Evolutionary conservation across 2,113 vertebrate genomes (phyloP).

Genomic region (Solea solea): DNA sequence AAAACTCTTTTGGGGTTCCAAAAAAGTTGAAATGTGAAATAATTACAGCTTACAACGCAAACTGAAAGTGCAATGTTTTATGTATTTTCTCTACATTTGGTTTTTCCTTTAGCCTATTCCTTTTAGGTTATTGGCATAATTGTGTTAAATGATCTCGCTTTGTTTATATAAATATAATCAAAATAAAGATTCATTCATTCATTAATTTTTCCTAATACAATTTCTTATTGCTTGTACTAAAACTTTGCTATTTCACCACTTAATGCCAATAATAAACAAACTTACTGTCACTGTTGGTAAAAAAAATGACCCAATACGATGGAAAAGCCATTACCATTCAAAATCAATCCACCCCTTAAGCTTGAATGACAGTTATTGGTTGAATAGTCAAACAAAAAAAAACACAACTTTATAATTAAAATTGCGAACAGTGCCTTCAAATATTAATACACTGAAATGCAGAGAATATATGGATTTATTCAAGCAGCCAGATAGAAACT

Average conservation of each 20-base stretch:
- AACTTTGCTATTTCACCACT: background rate
- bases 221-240: background rate
- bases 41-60: too few species aligned
- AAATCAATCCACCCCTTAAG: too few species aligned
- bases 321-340: background rate
- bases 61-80: too few species aligned
- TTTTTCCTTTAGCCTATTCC: too few species aligned
- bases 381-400: conserved; percentile 26
- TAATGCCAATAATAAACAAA: background rate
- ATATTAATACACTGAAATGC: conserved; percentile 26
- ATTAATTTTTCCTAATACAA: background rate
- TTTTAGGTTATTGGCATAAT: too few species aligned
- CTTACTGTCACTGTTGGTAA: background rate
- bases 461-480: conserved; percentile 31
- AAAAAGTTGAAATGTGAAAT: too few species aligned
- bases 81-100: too few species aligned
- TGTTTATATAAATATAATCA: too few species aligned
- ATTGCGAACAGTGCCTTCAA: conserved; percentile 23
- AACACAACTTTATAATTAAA: conserved; percentile 15
- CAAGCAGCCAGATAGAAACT: conserved; percentile 49
- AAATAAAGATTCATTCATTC: too few species aligned
- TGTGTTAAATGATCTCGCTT: too few species aligned
- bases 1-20: too few species aligned
- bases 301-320: background rate
- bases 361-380: conserved; percentile 1